Base-by-base conservation (phyloP, 1,140 invertebrate species). In the Pachypeltis micranthus region DNA sequence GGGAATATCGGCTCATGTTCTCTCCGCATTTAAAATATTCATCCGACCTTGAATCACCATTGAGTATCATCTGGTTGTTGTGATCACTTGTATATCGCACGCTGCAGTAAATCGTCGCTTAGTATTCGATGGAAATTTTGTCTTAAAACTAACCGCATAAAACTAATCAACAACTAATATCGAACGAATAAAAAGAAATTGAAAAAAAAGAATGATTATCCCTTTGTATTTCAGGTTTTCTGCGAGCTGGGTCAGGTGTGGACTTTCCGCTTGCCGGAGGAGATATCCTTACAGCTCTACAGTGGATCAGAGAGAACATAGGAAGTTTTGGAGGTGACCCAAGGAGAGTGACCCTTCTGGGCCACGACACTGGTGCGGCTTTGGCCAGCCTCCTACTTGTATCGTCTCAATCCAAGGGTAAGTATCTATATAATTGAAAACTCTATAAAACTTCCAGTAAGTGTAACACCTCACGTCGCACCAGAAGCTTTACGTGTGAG, bases 351-450 rank as follows among this genome's bases (percentile, higher is more conserved):
- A 92, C 91, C 2, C 72, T 95, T n/a, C 80, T 91, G 68, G 93
- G 91, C 2, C 89, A 93, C 71, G 87, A 87, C 51, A 85, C 87
- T 1, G 92, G 90, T 2, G 91, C 91, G 1, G 87, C 88, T 1
- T 77, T 91, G 19, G 88, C 85, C 60, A 91, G 92, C 76, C 77
- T 92, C n/a, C 77, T 93, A 47, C 81, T 91, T 44, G 62, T 70
- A 16, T 59, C 67, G 1, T 56, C 64, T 3, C 60, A 62, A 31
- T 54, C 64, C 19, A 65, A 62, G 47, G 64, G 64, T 62, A 59
- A 58, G 25, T 21, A 58, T 16, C 26, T 3, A 12, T 16, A 25
- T 7, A 24, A 25, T 26, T 58, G 7, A 2, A 25, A 25, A 3
- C 7, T 26, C 7, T 12, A 25, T 2, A 25, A 10, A 29, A 24